These are phyloP conservation scores for Pleuronectes platessa DNA, from an alignment of 2,113 vertebrate species.

Conservation along the genomic window DNA sequence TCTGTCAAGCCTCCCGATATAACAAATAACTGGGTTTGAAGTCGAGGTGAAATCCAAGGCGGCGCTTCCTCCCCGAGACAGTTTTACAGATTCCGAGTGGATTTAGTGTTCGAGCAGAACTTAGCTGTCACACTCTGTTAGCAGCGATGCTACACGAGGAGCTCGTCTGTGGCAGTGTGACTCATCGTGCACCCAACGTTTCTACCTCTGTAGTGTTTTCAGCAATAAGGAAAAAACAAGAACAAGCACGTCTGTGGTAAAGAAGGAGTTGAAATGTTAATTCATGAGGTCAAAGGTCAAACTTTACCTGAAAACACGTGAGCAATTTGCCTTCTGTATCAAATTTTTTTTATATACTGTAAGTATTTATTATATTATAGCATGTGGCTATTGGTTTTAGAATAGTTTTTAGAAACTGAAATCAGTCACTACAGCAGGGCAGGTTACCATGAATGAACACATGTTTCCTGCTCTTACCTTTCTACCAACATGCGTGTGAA, in stretches of 20 bases:
- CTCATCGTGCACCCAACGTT: neutral
- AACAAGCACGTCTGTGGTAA: too few relatives aligned
- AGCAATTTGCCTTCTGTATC: neutral
- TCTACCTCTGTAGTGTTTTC: neutral
- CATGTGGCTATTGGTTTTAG: neutral
- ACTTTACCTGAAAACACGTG: neutral
- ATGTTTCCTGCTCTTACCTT: too few relatives aligned
- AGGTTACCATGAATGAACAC: too few relatives aligned
- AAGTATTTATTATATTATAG: too few relatives aligned
- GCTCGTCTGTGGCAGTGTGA: neutral
- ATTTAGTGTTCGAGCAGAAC: slow-evolving; percentile 16
- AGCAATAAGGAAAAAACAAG: neutral
- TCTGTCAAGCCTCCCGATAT: slow-evolving; percentile 19
- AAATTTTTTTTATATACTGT: too few relatives aligned
- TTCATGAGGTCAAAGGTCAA: neutral
- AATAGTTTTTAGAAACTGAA: too few relatives aligned
- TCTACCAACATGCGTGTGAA: neutral
- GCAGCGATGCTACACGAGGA: neutral
- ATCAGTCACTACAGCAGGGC: too few relatives aligned
- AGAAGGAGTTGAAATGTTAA: neutral
- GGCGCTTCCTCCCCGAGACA: neutral
- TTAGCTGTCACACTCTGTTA: slow-evolving; percentile 10
- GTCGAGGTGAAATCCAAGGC: slow-evolving; percentile 36
- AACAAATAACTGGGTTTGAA: slow-evolving; percentile 46
- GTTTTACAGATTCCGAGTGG: slow-evolving; percentile 20